Percentiles rank a stretch among this genome's conserved stretches.
Conservation (phyloP, 2,888 invertebrate genomes). For the Phaonia tiefii region DNA sequence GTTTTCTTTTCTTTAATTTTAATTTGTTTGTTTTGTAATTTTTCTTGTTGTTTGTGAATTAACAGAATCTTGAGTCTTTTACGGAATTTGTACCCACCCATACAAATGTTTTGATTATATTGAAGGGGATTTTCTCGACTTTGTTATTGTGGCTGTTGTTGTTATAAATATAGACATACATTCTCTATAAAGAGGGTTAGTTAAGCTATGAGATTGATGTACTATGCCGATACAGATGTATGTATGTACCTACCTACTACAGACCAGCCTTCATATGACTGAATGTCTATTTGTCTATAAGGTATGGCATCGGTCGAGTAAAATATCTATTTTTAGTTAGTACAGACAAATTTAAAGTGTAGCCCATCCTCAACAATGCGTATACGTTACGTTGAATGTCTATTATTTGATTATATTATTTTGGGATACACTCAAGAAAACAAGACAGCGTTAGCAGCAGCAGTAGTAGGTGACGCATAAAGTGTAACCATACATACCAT, state of each 20-base stretch:
- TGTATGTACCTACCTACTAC: not conserved
- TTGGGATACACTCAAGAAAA: not conserved
- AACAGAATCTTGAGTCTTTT: not conserved
- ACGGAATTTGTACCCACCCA: not conserved
- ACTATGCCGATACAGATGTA: constrained; percentile 1
- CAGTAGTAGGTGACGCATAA: too few species aligned
- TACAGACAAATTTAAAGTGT: not conserved
- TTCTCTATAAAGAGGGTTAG: constrained; percentile 15
- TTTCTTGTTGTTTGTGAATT: constrained; percentile 26
- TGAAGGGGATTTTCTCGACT: not conserved
- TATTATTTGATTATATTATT: not conserved
- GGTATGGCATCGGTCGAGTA: constrained; percentile 11
- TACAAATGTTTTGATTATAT: not conserved
- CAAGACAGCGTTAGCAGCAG: too few species aligned
- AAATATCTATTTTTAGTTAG: constrained; percentile 20
- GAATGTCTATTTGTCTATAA: not conserved
- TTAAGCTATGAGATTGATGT: constrained; percentile 1
- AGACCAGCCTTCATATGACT: too few species aligned
- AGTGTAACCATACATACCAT: too few species aligned
- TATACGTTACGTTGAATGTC: not conserved
- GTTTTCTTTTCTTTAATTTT: constrained; percentile 36
- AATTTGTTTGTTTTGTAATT: constrained; percentile 42
- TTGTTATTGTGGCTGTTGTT: constrained; percentile 10
- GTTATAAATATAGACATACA: constrained; percentile 37
- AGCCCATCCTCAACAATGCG: not conserved